Evolutionary conservation across 2,888 invertebrate genomes (phyloP), one percentile per base, ranked within the genome.

Genomic region (Apotomis capreana): DNA sequence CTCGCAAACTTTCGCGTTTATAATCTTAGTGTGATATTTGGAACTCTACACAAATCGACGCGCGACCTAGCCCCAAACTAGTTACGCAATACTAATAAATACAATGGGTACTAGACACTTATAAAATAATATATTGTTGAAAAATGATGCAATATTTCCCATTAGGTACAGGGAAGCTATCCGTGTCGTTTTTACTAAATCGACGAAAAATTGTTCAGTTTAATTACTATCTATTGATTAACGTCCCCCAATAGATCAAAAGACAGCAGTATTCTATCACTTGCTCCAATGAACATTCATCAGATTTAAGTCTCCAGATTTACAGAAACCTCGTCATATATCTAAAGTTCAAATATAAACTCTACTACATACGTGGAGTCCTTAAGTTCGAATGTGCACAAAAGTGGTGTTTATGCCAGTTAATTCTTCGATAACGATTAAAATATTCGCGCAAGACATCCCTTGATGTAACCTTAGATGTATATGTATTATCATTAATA

Each of bases 171-270:
- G 26, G 1, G 2, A 26, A 26, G 26, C 26, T 26, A 26, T 26
- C 26, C 26, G 26, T 26, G 26, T 26, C 1, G 26, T 26, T 26
- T 26, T 26, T 26, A 26, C 26, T 26, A 26, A 26, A 26, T 26
- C 26, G 26, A 44, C 1, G 8, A 5, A 44, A 44, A 44, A 44
- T 44, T 8, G 44, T 44, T 8, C 44, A 5, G 60, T 63, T 58
- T 40, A 26, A 44, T 58, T 44, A 26, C 37, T 6, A 59, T 51
- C 26, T 44, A 44, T 6, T 44, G 10, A 52, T 59, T 65, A 60
- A 12, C 37, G n/a, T 12, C 55, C 13, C 13, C 26, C 15, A 46
- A 59, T 4, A 62, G 62, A 65, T 70, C 70, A 60, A 70, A 70
- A 58, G 60, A 15, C 64, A 40, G n/a, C n/a, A 26, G 49, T n/a